These are phyloP conservation scores for Megamerina dolium DNA, from an alignment of 2,888 invertebrate species.

Conservation along the genomic window DNA sequence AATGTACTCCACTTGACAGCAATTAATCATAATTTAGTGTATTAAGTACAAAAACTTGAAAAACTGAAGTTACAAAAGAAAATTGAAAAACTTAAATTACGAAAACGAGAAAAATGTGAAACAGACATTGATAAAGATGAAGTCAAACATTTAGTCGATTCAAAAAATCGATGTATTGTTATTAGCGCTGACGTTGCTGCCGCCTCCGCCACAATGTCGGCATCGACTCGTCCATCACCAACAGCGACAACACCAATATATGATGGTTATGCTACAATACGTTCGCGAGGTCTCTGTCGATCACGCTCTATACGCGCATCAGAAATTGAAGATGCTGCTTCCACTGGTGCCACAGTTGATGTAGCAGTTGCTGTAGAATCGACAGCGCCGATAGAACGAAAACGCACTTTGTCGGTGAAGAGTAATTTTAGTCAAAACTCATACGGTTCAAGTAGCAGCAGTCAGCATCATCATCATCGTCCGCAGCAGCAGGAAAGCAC, in stretches of 20 bases:
- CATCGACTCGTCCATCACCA: slow-evolving; percentile 28
- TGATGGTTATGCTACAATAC: slow-evolving; percentile 84
- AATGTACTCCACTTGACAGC: too few species aligned
- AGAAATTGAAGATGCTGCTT: slow-evolving; percentile 27
- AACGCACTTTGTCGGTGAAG: slow-evolving; percentile 39
- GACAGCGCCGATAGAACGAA: slow-evolving; percentile 27
- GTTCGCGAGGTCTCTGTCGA: slow-evolving; percentile 54
- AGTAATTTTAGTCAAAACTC: slow-evolving; percentile 37
- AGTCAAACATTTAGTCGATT: slow-evolving; percentile 4
- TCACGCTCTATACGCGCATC: slow-evolving; percentile 47
- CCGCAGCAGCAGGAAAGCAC: slow-evolving; percentile 3
- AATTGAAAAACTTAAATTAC: slow-evolving; percentile 29
- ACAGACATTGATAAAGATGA: slow-evolving; percentile 8
- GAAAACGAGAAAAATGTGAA: slow-evolving; percentile 29
- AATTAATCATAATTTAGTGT: slow-evolving; percentile 36
- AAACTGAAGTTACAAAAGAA: slow-evolving; percentile 23
- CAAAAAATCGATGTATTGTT: neutral
- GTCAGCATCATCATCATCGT: slow-evolving; percentile 20
- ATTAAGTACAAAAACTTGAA: neutral
- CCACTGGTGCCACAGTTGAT: slow-evolving; percentile 3
- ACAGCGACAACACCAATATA: slow-evolving; percentile 56
- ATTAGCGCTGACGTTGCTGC: too few species aligned
- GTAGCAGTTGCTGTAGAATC: neutral
- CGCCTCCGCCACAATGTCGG: slow-evolving; percentile 16
- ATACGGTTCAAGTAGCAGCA: slow-evolving; percentile 16